Evolutionary conservation across 2,113 vertebrate species (phyloP).

Genomic region (Coturnix japonica): DNA sequence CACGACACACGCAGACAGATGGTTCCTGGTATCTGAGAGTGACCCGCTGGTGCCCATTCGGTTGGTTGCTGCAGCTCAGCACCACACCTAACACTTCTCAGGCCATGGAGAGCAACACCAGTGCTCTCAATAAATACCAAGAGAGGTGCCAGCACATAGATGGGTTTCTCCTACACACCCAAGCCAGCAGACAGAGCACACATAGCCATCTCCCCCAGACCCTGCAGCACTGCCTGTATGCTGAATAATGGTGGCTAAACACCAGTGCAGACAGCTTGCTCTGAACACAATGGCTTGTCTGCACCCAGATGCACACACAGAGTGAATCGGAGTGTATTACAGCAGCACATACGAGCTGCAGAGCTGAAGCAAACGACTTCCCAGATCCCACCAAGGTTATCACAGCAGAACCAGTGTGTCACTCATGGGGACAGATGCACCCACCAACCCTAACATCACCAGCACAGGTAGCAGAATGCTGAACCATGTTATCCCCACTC

Average conservation of each 20-base stretch:
- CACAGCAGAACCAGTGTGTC: not conserved
- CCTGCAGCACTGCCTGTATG: not conserved
- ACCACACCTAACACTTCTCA: not conserved
- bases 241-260: not conserved
- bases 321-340: not conserved
- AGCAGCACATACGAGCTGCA: not conserved
- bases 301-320: not conserved
- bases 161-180: not conserved
- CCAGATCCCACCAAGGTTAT: not conserved
- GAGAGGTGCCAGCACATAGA: not conserved
- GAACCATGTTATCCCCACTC: not conserved
- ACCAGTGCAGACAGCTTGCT: not conserved
- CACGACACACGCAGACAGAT: constrained; percentile 29
- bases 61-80: not conserved
- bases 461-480: not conserved
- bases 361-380: not conserved
- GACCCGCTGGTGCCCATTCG: constrained; percentile 15
- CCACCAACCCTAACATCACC: not conserved
- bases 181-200: not conserved
- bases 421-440: not conserved
- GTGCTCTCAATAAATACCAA: not conserved
- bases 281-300: not conserved
- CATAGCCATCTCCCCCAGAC: not conserved
- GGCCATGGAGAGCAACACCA: not conserved
- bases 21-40: not conserved